phyloP scores from a whole-genome alignment of 2,113 vertebrate species.

The Plotosus lineatus region DNA sequence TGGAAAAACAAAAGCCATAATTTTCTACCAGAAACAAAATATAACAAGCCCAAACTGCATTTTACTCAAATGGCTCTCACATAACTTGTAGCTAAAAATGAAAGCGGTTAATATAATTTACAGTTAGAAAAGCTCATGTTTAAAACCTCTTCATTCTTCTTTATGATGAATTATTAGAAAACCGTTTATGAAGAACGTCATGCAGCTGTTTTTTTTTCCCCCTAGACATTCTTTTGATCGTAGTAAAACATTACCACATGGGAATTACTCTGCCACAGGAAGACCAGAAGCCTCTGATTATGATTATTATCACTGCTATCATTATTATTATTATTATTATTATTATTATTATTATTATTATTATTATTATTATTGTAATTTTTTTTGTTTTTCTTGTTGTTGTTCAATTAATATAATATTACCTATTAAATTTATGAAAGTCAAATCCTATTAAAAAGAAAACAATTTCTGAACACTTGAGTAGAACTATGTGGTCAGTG shows the following conservation, averaged over 20 bases:
- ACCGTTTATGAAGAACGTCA: constrained; percentile 12
- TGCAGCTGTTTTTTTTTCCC: constrained; percentile 23
- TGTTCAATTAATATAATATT: not conserved
- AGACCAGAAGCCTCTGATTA: not conserved
- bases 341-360: not conserved
- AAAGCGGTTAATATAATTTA: constrained; percentile 20
- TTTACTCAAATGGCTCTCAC: constrained; percentile 47
- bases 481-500: constrained; percentile 42
- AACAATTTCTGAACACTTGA: not conserved
- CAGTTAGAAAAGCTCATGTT: constrained; percentile 10
- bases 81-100: constrained; percentile 22
- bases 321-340: not conserved
- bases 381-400: not conserved
- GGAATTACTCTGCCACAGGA: not conserved
- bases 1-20: constrained; percentile 42
- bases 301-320: not conserved
- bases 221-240: constrained; percentile 7
- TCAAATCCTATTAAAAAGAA: constrained; percentile 4
- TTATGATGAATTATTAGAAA: constrained; percentile 29
- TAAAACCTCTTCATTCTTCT: constrained; percentile 20
- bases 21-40: constrained; percentile 56
- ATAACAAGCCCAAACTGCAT: constrained; percentile 50
- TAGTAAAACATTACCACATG: constrained; percentile 39
- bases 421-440: not conserved
- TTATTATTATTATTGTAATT: not conserved